Conservation (phyloP, 2,797 vertebrate species). For the Micrastur ruficollis region DNA sequence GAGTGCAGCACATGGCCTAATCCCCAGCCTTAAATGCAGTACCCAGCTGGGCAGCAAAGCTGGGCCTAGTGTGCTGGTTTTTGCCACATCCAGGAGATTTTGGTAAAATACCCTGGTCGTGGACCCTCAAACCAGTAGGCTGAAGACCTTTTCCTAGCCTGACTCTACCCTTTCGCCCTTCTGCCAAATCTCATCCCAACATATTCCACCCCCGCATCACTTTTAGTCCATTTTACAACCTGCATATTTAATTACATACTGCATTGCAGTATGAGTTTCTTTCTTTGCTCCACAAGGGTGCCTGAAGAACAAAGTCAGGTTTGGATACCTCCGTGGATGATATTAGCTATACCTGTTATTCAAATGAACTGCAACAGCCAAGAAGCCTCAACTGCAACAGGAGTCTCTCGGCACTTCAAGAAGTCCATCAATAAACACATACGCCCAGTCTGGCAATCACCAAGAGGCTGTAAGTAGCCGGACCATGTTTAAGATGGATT, state of each 20-base stretch:
- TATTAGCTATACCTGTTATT: background rate
- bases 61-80: background rate
- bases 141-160: background rate
- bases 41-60: background rate
- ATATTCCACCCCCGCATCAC: background rate
- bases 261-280: background rate
- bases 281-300: background rate
- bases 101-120: background rate
- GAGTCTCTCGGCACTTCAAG: background rate
- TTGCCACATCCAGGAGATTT: background rate
- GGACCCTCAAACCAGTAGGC: background rate
- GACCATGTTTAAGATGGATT: background rate
- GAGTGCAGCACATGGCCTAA: background rate
- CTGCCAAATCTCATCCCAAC: background rate
- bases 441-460: rapidly evolving
- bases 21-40: background rate
- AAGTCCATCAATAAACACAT: background rate
- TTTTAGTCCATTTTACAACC: background rate
- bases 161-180: background rate
- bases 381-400: background rate
- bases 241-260: background rate
- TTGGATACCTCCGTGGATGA: background rate
- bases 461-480: background rate
- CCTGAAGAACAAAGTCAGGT: background rate
- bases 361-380: background rate